Percentiles rank a stretch among this genome's conserved stretches.
These are phyloP conservation scores for Meteorus colon DNA, from an alignment of 2,888 invertebrate genomes.

Conservation along the genomic window DNA sequence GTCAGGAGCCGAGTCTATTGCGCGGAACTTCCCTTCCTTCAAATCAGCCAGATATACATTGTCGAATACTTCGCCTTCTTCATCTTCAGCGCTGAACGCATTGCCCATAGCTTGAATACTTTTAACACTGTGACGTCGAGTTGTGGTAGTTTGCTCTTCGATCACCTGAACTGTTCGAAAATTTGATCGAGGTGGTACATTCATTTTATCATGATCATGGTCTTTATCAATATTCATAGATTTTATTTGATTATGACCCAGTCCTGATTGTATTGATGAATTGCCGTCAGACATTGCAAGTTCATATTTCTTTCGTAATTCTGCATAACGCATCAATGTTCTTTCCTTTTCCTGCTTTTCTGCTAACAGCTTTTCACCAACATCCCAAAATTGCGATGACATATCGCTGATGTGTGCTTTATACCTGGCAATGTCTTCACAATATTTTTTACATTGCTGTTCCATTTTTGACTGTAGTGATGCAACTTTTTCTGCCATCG, in stretches of 20 bases:
- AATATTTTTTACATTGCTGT: conserved; percentile 65
- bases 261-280: conserved; percentile 3
- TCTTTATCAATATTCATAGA: conserved; percentile 59
- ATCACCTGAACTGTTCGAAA: conserved; percentile 54
- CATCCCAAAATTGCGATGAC: conserved; percentile 78
- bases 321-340: conserved; percentile 69
- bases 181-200: conserved; percentile 42
- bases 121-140: conserved; percentile 63
- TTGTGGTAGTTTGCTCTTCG: conserved; percentile 60
- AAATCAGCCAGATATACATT: conserved; percentile 81
- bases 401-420: conserved; percentile 75
- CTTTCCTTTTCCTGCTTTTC: conserved; percentile 77
- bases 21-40: conserved; percentile 75
- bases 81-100: conserved; percentile 79
- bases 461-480: conserved; percentile 63
- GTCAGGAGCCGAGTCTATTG: conserved; percentile 68
- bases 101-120: conserved; percentile 70
- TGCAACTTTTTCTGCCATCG: conserved; percentile 74
- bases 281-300: conserved; percentile 33
- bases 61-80: conserved; percentile 89
- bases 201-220: conserved; percentile 49
- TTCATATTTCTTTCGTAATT: conserved; percentile 48
- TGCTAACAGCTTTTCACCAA: conserved; percentile 78
- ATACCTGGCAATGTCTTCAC: conserved; percentile 73
- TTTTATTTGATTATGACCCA: conserved; percentile 44